Evolutionary conservation across 2,888 invertebrate genomes (phyloP), one percentile per base, ranked within the genome.

Genomic region (Willowsia nigromaculata): DNA sequence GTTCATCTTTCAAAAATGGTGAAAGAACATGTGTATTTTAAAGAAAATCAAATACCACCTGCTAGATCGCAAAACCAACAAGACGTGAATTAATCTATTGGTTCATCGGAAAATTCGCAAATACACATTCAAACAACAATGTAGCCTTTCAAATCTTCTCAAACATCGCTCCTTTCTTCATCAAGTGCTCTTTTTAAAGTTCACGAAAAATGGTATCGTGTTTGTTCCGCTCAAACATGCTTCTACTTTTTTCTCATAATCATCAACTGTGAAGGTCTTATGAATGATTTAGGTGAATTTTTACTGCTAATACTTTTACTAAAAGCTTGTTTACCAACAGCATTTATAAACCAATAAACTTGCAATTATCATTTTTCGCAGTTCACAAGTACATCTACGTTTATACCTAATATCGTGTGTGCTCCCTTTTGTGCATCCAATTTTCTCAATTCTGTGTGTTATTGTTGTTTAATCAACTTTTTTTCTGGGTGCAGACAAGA

Each of bases 251-350:
- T 1, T 22, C 53, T 18, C 1, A 59, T 25, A 59, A 59, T 59
- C 59, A 59, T 59, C 59, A 59, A 59, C 59, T 59, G 59, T 59
- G 59, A 27, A 59, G 59, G 59, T 59, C 27, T 59, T 59, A 59
- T n/a, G 18, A 7, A 59, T 59, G 59, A 59, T 59, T 25, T 25
- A 25, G 27, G 59, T n/a, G 56, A 56, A 56, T 2, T 56, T 56
- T 56, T 56, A 56, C 56, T 56, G 25, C 4, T 11, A 11, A 27
- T 27, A 59, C 53, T 53, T 59, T 59, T 59, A 59, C 59, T 27
- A 25, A 27, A 56, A 56, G 56, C 11, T 56, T 59, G 27, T 59
- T 25, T 53, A 18, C 53, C n/a, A 53, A 53, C 6, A 18, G 22
- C 7, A 5, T 53, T 18, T 18, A 53, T 18, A 53, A 53, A 18